Evolutionary conservation across 2,797 vertebrate genomes (phyloP).

Genomic region (Poecilia velifera): DNA sequence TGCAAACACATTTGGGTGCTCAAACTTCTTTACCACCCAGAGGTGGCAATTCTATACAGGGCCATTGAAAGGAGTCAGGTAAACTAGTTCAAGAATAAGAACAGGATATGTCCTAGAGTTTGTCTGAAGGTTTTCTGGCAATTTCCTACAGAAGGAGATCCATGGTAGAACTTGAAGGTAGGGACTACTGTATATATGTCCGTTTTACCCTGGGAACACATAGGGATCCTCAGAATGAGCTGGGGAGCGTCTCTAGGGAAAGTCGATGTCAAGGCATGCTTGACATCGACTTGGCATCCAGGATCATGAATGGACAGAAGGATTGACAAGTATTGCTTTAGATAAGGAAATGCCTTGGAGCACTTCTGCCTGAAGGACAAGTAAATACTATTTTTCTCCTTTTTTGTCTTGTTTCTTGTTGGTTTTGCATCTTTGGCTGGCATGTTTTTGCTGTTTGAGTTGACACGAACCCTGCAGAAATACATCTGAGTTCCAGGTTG

Average conservation of each 20-base stretch:
- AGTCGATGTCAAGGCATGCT: neutral
- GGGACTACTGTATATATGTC: neutral
- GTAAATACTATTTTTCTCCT: neutral
- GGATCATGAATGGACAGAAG: neutral
- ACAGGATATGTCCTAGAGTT: neutral
- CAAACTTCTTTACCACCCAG: neutral
- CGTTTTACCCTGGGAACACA: neutral
- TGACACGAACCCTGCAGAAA: neutral
- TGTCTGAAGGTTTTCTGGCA: neutral
- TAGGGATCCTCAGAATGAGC: neutral
- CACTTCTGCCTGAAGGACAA: neutral
- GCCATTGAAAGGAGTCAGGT: neutral
- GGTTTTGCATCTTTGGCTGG: neutral
- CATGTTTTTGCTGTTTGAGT: conserved; percentile 1
- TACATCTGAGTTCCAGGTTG: neutral
- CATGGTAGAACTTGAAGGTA: neutral
- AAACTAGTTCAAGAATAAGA: neutral
- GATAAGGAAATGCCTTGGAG: neutral
- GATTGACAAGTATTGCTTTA: neutral
- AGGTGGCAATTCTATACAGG: neutral
- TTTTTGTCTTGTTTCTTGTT: neutral
- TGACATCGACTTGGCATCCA: neutral
- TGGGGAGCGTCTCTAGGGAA: neutral
- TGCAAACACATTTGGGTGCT: neutral
- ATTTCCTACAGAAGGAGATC: neutral